Conservation (phyloP, 2,113 vertebrate genomes). For the Rousettus leschenaultii region DNA sequence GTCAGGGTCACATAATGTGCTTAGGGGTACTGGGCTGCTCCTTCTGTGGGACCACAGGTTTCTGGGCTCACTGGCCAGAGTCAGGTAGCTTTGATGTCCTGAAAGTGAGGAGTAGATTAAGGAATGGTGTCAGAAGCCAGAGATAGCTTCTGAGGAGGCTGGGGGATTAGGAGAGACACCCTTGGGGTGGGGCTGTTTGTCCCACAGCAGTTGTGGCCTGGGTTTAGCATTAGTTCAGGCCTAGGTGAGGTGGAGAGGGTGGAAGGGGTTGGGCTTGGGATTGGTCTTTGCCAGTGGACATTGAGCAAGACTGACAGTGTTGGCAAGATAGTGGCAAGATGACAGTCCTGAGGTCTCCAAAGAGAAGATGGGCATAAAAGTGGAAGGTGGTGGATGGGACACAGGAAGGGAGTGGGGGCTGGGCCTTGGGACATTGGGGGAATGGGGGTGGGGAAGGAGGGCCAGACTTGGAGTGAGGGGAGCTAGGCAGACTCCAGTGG, state of each 20-base stretch:
- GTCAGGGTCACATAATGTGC: not conserved
- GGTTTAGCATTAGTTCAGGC: not conserved
- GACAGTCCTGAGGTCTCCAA: not conserved
- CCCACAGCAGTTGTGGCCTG: not conserved
- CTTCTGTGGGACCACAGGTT: not conserved
- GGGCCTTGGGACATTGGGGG: not conserved
- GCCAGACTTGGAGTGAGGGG: not conserved
- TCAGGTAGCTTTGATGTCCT: not conserved
- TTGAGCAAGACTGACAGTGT: not conserved
- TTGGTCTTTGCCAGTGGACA: not conserved
- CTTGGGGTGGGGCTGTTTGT: not conserved
- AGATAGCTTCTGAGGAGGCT: not conserved
- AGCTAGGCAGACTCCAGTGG: not conserved
- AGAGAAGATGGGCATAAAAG: not conserved
- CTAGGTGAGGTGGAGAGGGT: not conserved
- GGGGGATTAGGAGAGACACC: not conserved
- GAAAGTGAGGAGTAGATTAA: not conserved
- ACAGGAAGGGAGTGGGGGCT: not conserved
- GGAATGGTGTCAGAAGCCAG: not conserved
- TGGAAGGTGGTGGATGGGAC: not conserved
- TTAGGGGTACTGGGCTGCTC: not conserved
- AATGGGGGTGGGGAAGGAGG: not conserved
- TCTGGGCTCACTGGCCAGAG: not conserved
- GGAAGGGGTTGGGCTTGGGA: not conserved
- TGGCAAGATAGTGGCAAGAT: not conserved